These are phyloP conservation scores for Sipha maydis DNA, from an alignment of 2,888 invertebrate genomes.

Conservation along the genomic window DNA sequence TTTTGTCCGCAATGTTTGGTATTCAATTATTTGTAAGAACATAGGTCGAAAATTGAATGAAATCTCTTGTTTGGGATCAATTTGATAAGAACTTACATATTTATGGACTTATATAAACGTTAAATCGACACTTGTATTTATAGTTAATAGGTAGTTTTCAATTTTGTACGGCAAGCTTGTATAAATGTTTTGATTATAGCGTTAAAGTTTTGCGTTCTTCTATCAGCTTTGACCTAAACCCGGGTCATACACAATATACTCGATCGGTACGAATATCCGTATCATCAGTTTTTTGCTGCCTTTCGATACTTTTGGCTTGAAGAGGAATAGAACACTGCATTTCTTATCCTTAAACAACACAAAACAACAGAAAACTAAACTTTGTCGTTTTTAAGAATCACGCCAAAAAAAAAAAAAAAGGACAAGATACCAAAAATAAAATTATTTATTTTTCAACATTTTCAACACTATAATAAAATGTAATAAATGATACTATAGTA, in stretches of 20 bases:
- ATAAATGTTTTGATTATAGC: background rate
- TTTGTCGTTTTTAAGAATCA: background rate
- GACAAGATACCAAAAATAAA: background rate
- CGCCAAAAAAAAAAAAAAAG: background rate
- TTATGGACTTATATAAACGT: too few species aligned
- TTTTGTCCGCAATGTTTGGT: background rate
- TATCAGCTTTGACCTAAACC: background rate
- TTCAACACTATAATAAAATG: too few species aligned
- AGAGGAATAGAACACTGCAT: background rate
- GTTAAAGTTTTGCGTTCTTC: background rate
- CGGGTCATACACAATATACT: background rate
- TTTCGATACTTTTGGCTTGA: slow-evolving; percentile 25
- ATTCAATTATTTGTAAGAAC: background rate
- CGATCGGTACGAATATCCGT: slow-evolving; percentile 20
- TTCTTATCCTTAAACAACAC: slow-evolving; percentile 3
- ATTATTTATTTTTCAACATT: too few species aligned
- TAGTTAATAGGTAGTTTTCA: too few species aligned
- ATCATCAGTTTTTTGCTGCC: slow-evolving; percentile 13
- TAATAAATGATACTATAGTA: too few species aligned
- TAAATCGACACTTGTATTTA: too few species aligned
- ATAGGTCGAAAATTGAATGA: background rate
- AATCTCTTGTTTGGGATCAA: too few species aligned
- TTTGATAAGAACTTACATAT: too few species aligned
- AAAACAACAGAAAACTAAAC: background rate
- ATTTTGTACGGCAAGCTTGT: too few species aligned